Evolutionary conservation across 1,140 invertebrate species (phyloP).

Genomic region (Laodelphax striatellus): DNA sequence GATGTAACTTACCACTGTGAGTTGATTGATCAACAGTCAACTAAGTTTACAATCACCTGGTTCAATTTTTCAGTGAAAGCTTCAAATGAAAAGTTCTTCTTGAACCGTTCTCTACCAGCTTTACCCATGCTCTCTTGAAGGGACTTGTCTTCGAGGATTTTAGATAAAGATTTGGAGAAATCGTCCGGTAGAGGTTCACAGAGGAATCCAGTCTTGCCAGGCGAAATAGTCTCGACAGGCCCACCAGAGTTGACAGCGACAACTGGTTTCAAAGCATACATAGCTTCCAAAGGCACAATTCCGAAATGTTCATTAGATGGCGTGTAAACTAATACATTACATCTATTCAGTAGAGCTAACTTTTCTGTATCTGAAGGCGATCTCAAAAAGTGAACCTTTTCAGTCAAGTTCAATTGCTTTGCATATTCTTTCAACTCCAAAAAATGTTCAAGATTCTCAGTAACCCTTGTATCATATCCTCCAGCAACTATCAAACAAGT

Average conservation of each 20-base stretch:
- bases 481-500: conserved; percentile 89
- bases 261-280: conserved; percentile 87
- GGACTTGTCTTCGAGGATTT: conserved; percentile 33
- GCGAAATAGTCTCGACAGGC: conserved; percentile 82
- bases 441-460: conserved; percentile 84
- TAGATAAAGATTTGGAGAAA: conserved; percentile 69
- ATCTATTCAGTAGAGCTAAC: conserved; percentile 59
- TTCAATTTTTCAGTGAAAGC: conserved; percentile 58
- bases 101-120: conserved; percentile 55
- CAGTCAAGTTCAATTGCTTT: conserved; percentile 49
- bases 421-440: conserved; percentile 58
- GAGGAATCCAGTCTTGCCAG: conserved; percentile 84
- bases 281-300: conserved; percentile 97
- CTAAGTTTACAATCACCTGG: conserved; percentile 37
- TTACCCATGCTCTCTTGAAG: conserved; percentile 48
- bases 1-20: too few relatives aligned
- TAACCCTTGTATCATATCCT: conserved; percentile 84
- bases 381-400: conserved; percentile 71
- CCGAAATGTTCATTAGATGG: conserved; percentile 98
- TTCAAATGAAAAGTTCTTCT: conserved; percentile 67
- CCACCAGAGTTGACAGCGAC: conserved; percentile 93
- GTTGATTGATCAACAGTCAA: neutral
- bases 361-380: conserved; percentile 81
- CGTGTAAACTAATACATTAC: conserved; percentile 82
- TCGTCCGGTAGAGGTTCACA: conserved; percentile 51